phyloP scores from a whole-genome alignment of 2,888 invertebrate species.

The Dasysyrphus albostriatus region DNA sequence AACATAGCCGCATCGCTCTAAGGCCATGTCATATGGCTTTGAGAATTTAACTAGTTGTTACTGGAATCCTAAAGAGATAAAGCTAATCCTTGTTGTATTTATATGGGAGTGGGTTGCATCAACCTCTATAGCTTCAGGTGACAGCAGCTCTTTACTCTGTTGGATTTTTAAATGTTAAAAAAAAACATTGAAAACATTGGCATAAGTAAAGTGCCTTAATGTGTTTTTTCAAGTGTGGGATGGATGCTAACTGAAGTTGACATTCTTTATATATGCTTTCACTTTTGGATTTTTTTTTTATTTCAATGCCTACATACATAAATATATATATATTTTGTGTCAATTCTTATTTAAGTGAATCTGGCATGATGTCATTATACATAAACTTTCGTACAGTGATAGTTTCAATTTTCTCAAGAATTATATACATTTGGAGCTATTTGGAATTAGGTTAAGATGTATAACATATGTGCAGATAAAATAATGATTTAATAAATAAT shows the following conservation, averaged over 20 bases:
- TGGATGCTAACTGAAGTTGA: conserved; percentile 1
- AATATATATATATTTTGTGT: neutral
- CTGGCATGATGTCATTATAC: neutral
- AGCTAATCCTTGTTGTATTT: neutral
- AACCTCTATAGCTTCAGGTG: conserved; percentile 18
- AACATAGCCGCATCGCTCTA: too few relatives aligned
- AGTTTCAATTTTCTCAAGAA: too few relatives aligned
- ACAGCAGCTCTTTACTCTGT: conserved; percentile 10
- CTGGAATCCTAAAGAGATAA: neutral
- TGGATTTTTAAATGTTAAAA: neutral
- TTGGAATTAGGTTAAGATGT: too few relatives aligned
- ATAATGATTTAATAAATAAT: too few relatives aligned
- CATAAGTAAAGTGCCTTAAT: conserved; percentile 21
- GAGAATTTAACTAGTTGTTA: too few relatives aligned
- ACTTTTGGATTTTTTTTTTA: neutral
- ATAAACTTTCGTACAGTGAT: too few relatives aligned
- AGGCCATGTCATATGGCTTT: too few relatives aligned
- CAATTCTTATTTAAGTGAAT: neutral
- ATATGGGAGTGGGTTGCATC: neutral
- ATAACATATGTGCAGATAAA: too few relatives aligned
- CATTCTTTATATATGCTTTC: neutral
- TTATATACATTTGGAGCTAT: too few relatives aligned
- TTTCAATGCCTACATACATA: neutral
- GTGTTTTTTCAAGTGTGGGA: conserved; percentile 21
- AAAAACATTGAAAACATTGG: neutral